Conservation (phyloP, 2,888 invertebrate species). For the Dorcus hopei region DNA sequence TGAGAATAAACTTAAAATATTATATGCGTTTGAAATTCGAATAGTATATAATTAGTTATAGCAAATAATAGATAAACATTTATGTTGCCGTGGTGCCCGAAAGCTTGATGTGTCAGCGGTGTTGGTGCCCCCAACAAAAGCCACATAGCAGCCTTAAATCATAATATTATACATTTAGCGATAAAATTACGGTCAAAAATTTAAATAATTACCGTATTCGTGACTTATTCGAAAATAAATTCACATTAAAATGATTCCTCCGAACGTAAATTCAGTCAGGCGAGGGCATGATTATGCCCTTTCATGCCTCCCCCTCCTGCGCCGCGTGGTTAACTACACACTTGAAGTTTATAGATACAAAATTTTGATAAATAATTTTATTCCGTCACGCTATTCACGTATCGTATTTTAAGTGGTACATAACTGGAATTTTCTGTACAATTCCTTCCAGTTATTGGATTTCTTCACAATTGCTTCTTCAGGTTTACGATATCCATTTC, state of each 20-base stretch:
- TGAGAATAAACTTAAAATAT: too few species aligned
- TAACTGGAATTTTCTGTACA: too few species aligned
- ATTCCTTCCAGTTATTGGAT: too few species aligned
- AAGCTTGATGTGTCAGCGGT: too few species aligned
- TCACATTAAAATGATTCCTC: conserved; percentile 29
- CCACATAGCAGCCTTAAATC: too few species aligned
- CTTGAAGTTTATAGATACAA: conserved; percentile 3
- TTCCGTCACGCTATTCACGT: neutral
- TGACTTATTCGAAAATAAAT: conserved; percentile 32
- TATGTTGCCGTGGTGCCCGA: too few species aligned
- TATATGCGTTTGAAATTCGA: too few species aligned
- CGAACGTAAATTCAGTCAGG: conserved; percentile 26
- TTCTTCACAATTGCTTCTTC: too few species aligned
- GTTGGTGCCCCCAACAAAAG: too few species aligned
- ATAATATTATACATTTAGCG: neutral
- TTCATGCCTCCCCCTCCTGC: conserved; percentile 23
- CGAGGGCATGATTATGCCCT: conserved; percentile 31
- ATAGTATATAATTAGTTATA: too few species aligned
- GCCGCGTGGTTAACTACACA: neutral
- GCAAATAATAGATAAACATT: too few species aligned
- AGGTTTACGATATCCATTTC: too few species aligned
- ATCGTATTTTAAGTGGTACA: neutral
- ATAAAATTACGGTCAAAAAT: conserved; percentile 19
- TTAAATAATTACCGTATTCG: conserved; percentile 27
- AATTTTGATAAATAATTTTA: conserved; percentile 9